Conservation (phyloP, 2,888 invertebrate genomes). For the Nudaria mundana region DNA sequence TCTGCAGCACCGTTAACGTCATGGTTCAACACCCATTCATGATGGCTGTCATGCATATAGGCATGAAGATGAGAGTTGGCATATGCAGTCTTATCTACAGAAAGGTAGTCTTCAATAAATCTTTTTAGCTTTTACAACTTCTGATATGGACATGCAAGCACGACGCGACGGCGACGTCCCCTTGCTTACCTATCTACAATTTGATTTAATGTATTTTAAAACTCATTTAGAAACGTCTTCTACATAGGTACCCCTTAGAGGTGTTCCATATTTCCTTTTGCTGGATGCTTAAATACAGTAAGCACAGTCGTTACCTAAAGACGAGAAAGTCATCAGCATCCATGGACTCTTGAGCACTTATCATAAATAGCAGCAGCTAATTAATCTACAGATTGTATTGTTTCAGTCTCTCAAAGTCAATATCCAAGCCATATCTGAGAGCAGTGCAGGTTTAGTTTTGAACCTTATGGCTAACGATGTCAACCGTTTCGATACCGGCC, state of each 20-base stretch:
- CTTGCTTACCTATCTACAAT: too few relatives aligned
- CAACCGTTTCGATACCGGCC: conserved; percentile 86
- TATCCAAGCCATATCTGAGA: conserved; percentile 66
- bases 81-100: conserved; percentile 91
- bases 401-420: conserved; percentile 68
- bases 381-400: not conserved
- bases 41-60: conserved; percentile 87
- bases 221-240: too few relatives aligned
- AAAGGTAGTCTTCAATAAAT: conserved; percentile 83
- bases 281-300: too few relatives aligned
- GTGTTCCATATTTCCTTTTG: too few relatives aligned
- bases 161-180: too few relatives aligned
- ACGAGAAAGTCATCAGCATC: too few relatives aligned
- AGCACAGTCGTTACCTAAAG: too few relatives aligned
- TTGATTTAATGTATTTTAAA: too few relatives aligned
- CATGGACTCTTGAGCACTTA: too few relatives aligned
- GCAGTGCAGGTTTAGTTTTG: conserved; percentile 73
- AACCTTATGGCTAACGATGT: conserved; percentile 89
- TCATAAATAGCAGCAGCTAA: too few relatives aligned
- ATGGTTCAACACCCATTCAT: conserved; percentile 86
- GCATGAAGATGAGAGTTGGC: conserved; percentile 91
- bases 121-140: not conserved
- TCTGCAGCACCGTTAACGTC: conserved; percentile 83
- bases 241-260: too few relatives aligned
- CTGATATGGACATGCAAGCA: not conserved